Percentiles rank a stretch among this genome's conserved stretches.
Conservation (phyloP, 2,888 invertebrate species). For the Lucinisca nassula region DNA sequence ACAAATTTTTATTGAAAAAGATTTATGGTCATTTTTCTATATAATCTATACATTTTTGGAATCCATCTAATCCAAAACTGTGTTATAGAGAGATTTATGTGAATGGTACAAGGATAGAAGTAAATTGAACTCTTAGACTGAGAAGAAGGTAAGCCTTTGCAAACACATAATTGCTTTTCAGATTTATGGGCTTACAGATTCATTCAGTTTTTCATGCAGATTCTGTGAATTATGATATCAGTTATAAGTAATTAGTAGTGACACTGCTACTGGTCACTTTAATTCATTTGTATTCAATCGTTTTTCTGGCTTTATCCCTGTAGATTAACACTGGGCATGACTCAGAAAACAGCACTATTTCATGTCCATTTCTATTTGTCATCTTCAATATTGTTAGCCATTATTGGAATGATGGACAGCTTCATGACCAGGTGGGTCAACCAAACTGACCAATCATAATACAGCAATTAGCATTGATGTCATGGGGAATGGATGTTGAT, state of each 20-base stretch:
- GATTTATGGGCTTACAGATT: no score
- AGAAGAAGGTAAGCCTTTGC: no score
- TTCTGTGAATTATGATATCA: not conserved
- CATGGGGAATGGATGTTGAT: not conserved
- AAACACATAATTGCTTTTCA: no score
- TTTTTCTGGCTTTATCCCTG: not conserved
- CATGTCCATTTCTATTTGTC: conserved; percentile 43
- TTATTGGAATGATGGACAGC: conserved; percentile 55
- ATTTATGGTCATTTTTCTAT: no score
- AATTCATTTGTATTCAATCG: not conserved
- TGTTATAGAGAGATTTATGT: no score
- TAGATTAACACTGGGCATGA: not conserved
- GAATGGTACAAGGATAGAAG: no score
- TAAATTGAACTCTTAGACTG: no score
- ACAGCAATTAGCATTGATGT: conserved; percentile 10
- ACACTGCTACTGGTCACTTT: not conserved
- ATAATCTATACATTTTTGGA: no score
- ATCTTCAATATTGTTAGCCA: conserved; percentile 48
- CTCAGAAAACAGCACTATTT: not conserved
- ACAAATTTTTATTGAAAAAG: no score
- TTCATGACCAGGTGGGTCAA: conserved; percentile 47
- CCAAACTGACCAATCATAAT: conserved; percentile 59
- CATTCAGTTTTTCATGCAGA: no score
- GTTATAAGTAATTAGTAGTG: not conserved
- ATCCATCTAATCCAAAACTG: no score